phyloP scores from a whole-genome alignment of 2,888 invertebrate genomes.

The Drosophila heteroneura region DNA sequence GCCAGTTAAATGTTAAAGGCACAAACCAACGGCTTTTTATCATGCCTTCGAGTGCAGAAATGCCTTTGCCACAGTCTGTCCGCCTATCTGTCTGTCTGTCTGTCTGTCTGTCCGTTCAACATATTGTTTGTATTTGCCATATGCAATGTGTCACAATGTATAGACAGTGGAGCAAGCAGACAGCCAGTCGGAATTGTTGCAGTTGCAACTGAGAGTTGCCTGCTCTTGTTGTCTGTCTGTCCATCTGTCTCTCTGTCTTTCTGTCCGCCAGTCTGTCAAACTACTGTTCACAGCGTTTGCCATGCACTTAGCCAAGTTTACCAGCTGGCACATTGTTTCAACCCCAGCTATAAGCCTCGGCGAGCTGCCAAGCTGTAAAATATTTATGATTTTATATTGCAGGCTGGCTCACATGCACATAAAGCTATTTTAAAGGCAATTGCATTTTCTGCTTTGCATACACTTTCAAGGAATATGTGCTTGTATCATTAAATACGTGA shows the following conservation, averaged over 20 bases:
- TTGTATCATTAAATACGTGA: background rate
- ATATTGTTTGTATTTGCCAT: constrained; percentile 30
- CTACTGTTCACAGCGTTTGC: constrained; percentile 65
- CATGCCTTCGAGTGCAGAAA: constrained; percentile 14
- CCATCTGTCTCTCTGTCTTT: background rate
- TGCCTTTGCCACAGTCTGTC: constrained; percentile 36
- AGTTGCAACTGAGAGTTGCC: constrained; percentile 28
- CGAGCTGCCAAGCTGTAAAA: constrained; percentile 33
- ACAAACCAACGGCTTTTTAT: constrained; percentile 18
- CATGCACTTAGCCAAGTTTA: constrained; percentile 73
- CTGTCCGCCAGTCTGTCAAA: constrained; percentile 42
- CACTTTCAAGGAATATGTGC: background rate
- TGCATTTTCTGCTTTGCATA: constrained; percentile 18
- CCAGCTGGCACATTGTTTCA: constrained; percentile 46
- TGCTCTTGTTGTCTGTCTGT: constrained; percentile 20
- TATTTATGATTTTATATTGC: constrained; percentile 49
- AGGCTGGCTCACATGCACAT: constrained; percentile 19
- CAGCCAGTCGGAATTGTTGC: background rate
- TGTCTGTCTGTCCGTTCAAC: constrained; percentile 27
- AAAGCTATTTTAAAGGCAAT: constrained; percentile 30
- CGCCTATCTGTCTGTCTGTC: constrained; percentile 26
- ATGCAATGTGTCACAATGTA: constrained; percentile 37
- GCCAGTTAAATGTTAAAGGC: constrained; percentile 44
- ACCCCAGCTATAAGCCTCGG: constrained; percentile 1
- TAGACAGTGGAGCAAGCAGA: constrained; percentile 22